Conservation (phyloP, 1,140 invertebrate species). For the Drosophila guanche region DNA sequence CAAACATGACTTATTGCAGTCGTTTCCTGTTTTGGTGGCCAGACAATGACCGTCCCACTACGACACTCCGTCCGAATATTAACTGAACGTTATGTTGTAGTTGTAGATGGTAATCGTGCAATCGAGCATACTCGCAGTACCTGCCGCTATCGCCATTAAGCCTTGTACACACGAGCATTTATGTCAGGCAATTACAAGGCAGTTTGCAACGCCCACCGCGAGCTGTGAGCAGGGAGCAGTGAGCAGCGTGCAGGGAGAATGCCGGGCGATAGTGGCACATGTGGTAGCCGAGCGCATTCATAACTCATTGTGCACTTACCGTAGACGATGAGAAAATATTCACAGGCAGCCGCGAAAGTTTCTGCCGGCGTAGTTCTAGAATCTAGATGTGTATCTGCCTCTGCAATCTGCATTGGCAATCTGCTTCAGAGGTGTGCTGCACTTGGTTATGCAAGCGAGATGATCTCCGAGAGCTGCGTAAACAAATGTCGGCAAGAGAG, state of each 20-base stretch:
- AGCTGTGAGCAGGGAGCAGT: background rate
- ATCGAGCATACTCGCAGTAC: slow-evolving; percentile 5
- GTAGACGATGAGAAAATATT: slow-evolving; percentile 20
- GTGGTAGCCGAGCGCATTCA: slow-evolving; percentile 10
- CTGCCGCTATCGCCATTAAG: slow-evolving; percentile 49
- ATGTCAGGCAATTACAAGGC: slow-evolving; percentile 59
- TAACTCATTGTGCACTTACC: slow-evolving; percentile 66
- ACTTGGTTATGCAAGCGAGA: slow-evolving; percentile 45
- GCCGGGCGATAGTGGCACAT: background rate
- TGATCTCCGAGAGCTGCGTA: slow-evolving; percentile 6
- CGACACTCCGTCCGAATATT: background rate
- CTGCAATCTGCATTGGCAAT: slow-evolving; percentile 28
- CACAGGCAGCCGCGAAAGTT: slow-evolving; percentile 9
- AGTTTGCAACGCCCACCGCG: slow-evolving; percentile 52
- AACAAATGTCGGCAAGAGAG: background rate
- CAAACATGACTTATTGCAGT: slow-evolving; percentile 21
- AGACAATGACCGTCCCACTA: slow-evolving; percentile 19
- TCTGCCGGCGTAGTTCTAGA: slow-evolving; percentile 25
- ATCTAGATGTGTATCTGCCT: slow-evolving; percentile 24
- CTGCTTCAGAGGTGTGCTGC: background rate
- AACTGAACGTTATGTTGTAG: background rate
- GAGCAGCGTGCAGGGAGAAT: background rate
- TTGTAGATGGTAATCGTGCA: slow-evolving; percentile 48
- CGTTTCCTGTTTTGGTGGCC: slow-evolving; percentile 48
- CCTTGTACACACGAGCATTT: slow-evolving; percentile 56